Evolutionary conservation across 2,797 vertebrate species (phyloP).

Genomic region (Sebastes taczanowskii): DNA sequence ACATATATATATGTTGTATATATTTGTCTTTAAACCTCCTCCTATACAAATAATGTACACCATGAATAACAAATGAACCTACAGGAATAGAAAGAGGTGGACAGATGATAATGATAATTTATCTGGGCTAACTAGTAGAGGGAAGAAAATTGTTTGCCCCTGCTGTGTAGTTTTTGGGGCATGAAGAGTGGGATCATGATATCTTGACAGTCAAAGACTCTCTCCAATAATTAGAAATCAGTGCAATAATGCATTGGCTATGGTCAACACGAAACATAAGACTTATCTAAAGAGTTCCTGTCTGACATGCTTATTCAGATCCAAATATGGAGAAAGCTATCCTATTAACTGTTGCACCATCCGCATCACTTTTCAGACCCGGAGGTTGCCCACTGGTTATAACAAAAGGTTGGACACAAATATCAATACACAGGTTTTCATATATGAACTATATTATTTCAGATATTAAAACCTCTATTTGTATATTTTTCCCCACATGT

Average conservation of each 20-base stretch:
- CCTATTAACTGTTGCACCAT: too few relatives aligned
- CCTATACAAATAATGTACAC: neutral
- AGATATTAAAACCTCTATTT: neutral
- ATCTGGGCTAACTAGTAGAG: neutral
- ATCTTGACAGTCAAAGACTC: neutral
- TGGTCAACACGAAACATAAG: neutral
- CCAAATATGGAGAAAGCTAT: too few relatives aligned
- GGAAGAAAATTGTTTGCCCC: neutral
- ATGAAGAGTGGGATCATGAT: neutral
- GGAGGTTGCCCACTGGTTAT: neutral
- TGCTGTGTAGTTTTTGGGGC: neutral
- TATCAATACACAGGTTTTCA: neutral
- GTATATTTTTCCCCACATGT: neutral
- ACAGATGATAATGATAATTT: neutral
- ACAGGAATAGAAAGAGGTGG: neutral
- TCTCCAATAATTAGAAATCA: neutral
- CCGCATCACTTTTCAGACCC: too few relatives aligned
- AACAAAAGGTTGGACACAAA: too few relatives aligned
- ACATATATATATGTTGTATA: too few relatives aligned
- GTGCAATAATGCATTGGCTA: neutral
- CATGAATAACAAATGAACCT: constrained; percentile 9
- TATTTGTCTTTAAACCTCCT: neutral
- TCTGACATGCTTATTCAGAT: neutral
- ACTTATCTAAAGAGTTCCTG: neutral
- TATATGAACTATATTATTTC: neutral